Evolutionary conservation across 2,113 vertebrate genomes (phyloP).

Genomic region (Pachypanchax playfairii): DNA sequence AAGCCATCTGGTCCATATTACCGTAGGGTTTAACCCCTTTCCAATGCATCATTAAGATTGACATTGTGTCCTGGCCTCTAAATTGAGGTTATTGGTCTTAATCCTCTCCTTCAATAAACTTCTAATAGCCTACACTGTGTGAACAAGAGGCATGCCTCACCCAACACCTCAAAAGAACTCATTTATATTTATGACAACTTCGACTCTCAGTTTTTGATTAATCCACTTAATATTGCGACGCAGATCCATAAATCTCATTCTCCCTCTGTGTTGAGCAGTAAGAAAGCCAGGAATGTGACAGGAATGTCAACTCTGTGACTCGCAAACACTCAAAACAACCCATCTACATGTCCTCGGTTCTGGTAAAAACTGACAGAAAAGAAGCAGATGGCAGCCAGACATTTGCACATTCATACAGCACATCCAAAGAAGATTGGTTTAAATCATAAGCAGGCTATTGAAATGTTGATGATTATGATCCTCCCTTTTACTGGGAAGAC

Average conservation of each 20-base stretch:
- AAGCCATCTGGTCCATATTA: conserved; percentile 55
- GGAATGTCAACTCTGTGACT: conserved; percentile 62
- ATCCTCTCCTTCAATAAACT: conserved; percentile 66
- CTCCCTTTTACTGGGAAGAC: conserved; percentile 45
- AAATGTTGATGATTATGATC: conserved; percentile 58
- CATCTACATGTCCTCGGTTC: conserved; percentile 17
- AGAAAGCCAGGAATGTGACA: conserved; percentile 57
- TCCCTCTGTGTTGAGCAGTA: conserved; percentile 50
- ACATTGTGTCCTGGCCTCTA: conserved; percentile 56
- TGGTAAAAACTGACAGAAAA: conserved; percentile 25
- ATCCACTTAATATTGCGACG: conserved; percentile 75
- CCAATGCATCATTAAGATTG: conserved; percentile 62
- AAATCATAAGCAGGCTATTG: conserved; percentile 53
- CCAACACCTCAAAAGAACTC: conserved; percentile 54
- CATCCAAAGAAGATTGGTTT: conserved; percentile 49
- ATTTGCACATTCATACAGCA: conserved; percentile 13
- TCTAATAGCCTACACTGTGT: conserved; percentile 51
- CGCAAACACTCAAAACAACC: conserved; percentile 26
- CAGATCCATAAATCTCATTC: conserved; percentile 67
- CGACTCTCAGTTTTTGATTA: conserved; percentile 74
- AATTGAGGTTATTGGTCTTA: conserved; percentile 67
- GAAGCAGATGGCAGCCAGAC: conserved; percentile 38
- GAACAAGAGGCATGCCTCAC: conserved; percentile 55
- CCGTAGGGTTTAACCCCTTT: conserved; percentile 63
- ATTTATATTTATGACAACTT: conserved; percentile 79